phyloP scores from a whole-genome alignment of 2,888 invertebrate species.

The Pheosia tremula region DNA sequence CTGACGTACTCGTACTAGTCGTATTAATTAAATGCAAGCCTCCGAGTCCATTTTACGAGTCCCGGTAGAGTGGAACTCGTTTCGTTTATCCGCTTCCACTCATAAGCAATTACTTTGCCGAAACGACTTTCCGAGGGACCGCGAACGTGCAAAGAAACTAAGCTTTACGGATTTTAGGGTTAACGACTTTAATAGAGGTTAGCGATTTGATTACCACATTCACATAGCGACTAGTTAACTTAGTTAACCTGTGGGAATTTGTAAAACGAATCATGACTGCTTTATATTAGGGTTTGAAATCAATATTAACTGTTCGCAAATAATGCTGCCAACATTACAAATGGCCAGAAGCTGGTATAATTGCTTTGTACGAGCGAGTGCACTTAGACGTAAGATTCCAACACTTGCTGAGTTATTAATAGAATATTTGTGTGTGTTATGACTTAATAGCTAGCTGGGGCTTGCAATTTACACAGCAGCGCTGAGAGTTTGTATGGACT shows the following conservation, averaged over 20 bases:
- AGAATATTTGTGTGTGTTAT: conserved; percentile 21
- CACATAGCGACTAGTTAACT: too few relatives aligned
- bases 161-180: conserved; percentile 69
- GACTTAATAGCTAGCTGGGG: conserved; percentile 28
- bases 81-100: conserved; percentile 81
- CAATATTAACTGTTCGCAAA: too few relatives aligned
- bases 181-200: conserved; percentile 64
- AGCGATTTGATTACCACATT: conserved; percentile 45
- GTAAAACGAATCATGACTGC: too few relatives aligned
- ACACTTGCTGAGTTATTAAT: conserved; percentile 15
- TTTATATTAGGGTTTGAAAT: too few relatives aligned
- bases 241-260: too few relatives aligned
- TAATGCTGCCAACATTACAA: background rate
- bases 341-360: conserved; percentile 2
- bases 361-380: conserved; percentile 14
- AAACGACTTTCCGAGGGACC: conserved; percentile 74
- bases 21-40: conserved; percentile 83
- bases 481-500: conserved; percentile 23
- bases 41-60: conserved; percentile 79
- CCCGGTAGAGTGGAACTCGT: conserved; percentile 74
- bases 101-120: conserved; percentile 81
- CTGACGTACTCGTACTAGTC: conserved; percentile 73
- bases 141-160: conserved; percentile 76
- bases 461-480: conserved; percentile 25
- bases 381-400: conserved; percentile 14